These are phyloP conservation scores for Tortrix viridana DNA, from an alignment of 2,888 invertebrate species.

Conservation along the genomic window DNA sequence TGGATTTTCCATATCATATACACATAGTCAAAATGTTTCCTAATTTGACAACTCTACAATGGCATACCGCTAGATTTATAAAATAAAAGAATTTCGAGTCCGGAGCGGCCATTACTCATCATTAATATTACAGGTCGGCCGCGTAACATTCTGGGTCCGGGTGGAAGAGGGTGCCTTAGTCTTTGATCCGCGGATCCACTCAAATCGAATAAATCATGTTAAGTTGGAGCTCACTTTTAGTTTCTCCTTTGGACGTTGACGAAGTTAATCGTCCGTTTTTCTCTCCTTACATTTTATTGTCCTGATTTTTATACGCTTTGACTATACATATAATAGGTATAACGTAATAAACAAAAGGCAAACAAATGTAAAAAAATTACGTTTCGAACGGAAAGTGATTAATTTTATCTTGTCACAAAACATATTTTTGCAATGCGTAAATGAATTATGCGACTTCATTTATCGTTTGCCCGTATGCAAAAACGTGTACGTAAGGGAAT, in stretches of 20 bases:
- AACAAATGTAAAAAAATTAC: not conserved
- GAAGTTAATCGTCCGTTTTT: slow-evolving; percentile 22
- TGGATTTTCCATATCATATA: too few species aligned
- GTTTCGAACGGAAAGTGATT: not conserved
- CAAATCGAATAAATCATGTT: slow-evolving; percentile 37
- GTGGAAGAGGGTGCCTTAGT: slow-evolving; percentile 30
- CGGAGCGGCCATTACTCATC: slow-evolving; percentile 27
- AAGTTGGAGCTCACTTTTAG: slow-evolving; percentile 34
- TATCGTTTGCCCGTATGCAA: slow-evolving; percentile 25
- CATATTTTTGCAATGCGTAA: slow-evolving; percentile 10
- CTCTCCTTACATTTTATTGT: slow-evolving; percentile 4
- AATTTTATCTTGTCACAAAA: slow-evolving; percentile 6
- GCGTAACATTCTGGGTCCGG: slow-evolving; percentile 27
- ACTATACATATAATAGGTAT: too few species aligned
- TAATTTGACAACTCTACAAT: not conserved
- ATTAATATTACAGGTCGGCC: slow-evolving; percentile 32
- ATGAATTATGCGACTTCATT: slow-evolving; percentile 28
- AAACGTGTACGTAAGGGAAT: slow-evolving; percentile 24
- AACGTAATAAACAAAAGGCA: not conserved
- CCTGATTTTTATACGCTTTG: not conserved
- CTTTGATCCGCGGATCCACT: slow-evolving; percentile 35
- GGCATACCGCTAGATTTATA: slow-evolving; percentile 23
- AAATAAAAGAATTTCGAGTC: slow-evolving; percentile 21
- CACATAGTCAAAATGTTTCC: too few species aligned
- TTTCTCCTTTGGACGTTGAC: slow-evolving; percentile 31